Conservation (phyloP, 2,797 vertebrate genomes). For the Aulostomus chinensis region DNA sequence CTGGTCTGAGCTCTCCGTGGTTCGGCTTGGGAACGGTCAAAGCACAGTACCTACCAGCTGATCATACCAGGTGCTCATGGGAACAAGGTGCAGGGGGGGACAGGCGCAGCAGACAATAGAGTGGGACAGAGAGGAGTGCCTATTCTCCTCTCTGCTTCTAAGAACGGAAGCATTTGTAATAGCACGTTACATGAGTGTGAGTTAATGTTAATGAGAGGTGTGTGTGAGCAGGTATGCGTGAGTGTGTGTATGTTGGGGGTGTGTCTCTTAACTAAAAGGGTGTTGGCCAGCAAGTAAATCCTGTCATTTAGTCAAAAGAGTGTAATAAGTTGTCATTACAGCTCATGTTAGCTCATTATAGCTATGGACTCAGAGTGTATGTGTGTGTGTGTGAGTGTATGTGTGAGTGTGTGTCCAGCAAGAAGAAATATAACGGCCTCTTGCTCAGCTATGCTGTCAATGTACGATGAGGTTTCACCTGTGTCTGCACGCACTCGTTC, state of each 20-base stretch:
- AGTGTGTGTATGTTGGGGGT: slow-evolving; percentile 33
- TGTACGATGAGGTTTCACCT: slow-evolving; percentile 52
- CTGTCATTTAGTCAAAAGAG: slow-evolving; percentile 71
- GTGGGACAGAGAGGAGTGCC: slow-evolving; percentile 1
- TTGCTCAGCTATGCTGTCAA: slow-evolving; percentile 21
- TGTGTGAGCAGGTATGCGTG: slow-evolving; percentile 37
- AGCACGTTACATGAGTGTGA: slow-evolving; percentile 42
- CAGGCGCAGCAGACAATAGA: slow-evolving; percentile 3
- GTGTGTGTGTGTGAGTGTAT: too few species aligned
- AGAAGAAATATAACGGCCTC: slow-evolving; percentile 37
- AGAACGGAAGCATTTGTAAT: slow-evolving; percentile 51
- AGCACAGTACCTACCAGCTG: slow-evolving; percentile 71
- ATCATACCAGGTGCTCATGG: slow-evolving; percentile 81
- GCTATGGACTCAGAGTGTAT: slow-evolving; percentile 40
- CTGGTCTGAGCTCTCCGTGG: background rate
- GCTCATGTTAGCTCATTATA: slow-evolving; percentile 52
- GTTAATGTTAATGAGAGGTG: slow-evolving; percentile 57
- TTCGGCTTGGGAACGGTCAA: background rate
- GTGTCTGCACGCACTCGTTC: slow-evolving; percentile 5
- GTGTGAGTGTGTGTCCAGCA: slow-evolving; percentile 73
- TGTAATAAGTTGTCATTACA: slow-evolving; percentile 65
- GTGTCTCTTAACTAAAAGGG: slow-evolving; percentile 48
- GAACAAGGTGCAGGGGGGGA: slow-evolving; percentile 43
- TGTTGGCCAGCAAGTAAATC: slow-evolving; percentile 60
- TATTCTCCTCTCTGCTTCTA: slow-evolving; percentile 26